These are phyloP conservation scores for Acleris laterana DNA, from an alignment of 2,888 invertebrate genomes.

Conservation along the genomic window DNA sequence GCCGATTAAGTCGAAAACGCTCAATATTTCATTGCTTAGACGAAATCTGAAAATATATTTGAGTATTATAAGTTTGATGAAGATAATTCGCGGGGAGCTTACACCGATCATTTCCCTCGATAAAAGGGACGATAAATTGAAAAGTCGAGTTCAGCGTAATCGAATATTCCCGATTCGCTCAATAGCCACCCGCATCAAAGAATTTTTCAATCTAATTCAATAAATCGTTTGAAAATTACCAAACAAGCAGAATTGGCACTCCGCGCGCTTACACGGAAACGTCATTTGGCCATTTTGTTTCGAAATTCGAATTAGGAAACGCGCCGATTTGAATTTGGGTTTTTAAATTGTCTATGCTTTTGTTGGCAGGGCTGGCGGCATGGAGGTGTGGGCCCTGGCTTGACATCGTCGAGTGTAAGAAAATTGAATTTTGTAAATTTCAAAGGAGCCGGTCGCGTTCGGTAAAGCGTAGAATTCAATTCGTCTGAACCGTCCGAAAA, in stretches of 20 bases:
- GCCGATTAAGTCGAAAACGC: constrained; percentile 12
- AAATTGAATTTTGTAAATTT: constrained; percentile 69
- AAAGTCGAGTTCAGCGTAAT: constrained; percentile 75
- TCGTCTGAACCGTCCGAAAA: constrained; percentile 66
- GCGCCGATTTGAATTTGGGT: constrained; percentile 22
- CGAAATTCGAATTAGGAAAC: constrained; percentile 33
- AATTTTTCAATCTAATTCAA: constrained; percentile 70
- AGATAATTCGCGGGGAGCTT: constrained; percentile 54
- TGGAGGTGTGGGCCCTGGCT: background rate
- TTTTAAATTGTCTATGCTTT: constrained; percentile 30
- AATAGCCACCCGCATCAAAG: constrained; percentile 73
- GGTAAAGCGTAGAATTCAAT: constrained; percentile 70
- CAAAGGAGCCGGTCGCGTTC: constrained; percentile 59
- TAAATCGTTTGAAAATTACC: constrained; percentile 72
- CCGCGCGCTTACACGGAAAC: constrained; percentile 60
- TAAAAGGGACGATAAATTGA: constrained; percentile 74
- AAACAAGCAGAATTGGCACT: constrained; percentile 69
- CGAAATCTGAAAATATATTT: constrained; percentile 33
- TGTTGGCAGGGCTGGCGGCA: constrained; percentile 15
- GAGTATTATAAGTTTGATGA: constrained; percentile 36
- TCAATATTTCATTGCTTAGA: constrained; percentile 27
- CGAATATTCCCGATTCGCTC: constrained; percentile 66
- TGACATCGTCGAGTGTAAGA: constrained; percentile 36
- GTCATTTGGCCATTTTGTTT: constrained; percentile 63
- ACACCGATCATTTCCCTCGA: constrained; percentile 64